Evolutionary conservation across 2,113 vertebrate genomes (phyloP).

Genomic region (Probosciger aterrimus): DNA sequence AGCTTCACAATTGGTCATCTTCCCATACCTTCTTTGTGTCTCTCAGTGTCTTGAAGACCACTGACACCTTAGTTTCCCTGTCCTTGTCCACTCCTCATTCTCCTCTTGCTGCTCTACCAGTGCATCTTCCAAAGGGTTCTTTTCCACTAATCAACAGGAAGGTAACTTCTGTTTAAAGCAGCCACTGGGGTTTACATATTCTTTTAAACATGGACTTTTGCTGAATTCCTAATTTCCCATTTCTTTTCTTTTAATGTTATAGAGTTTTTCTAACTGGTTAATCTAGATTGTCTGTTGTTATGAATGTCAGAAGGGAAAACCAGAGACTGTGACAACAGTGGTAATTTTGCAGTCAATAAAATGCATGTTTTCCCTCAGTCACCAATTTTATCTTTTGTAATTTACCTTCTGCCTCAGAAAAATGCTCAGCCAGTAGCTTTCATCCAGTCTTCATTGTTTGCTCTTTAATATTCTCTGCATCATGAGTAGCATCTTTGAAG

Average conservation of each 20-base stretch:
- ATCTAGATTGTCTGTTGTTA: not conserved
- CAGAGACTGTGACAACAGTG: not conserved
- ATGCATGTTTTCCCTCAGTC: not conserved
- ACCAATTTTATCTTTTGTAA: not conserved
- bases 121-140: not conserved
- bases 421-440: not conserved
- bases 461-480: slow-evolving; percentile 10
- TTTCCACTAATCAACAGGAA: not conserved
- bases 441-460: not conserved
- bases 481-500: not conserved
- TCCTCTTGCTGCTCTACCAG: not conserved
- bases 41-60: not conserved
- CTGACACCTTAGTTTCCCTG: not conserved
- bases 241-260: not conserved
- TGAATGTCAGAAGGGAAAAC: not conserved
- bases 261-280: not conserved
- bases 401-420: slow-evolving; percentile 8
- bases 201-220: not conserved
- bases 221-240: not conserved
- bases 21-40: not conserved
- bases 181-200: not conserved
- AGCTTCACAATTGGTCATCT: not conserved
- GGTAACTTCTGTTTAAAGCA: not conserved
- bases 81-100: not conserved
- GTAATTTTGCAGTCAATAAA: not conserved